These are phyloP conservation scores for Asbolus verrucosus DNA, from an alignment of 1,140 invertebrate species.

Conservation along the genomic window DNA sequence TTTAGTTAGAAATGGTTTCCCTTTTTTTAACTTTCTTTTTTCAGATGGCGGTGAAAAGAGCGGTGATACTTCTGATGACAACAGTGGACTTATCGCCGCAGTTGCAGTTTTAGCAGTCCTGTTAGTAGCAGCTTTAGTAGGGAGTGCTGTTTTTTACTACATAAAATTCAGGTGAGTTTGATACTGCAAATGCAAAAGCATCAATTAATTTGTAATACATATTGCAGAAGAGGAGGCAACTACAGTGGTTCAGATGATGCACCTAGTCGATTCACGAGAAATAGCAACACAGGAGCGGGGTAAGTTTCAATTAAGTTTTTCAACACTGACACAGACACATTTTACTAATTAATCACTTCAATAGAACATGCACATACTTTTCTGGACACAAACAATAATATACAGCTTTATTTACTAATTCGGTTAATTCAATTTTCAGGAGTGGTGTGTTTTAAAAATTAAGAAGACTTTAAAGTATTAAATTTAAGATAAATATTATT, in stretches of 20 bases:
- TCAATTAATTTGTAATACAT: not conserved
- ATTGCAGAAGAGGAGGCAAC: not conserved
- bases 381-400: slow-evolving; percentile 35
- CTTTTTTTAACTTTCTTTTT: not conserved
- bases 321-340: not conserved
- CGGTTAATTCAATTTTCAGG: slow-evolving; percentile 7
- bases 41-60: slow-evolving; percentile 13
- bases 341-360: not conserved
- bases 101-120: slow-evolving; percentile 57
- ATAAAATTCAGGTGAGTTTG: slow-evolving; percentile 52
- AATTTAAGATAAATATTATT: slow-evolving; percentile 15
- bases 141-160: slow-evolving; percentile 56
- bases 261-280: slow-evolving; percentile 6
- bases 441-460: slow-evolving; percentile 3
- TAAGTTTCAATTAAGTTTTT: not conserved
- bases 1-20: not conserved
- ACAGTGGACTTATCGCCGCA: slow-evolving; percentile 59
- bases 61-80: slow-evolving; percentile 16
- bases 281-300: not conserved
- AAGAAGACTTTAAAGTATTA: not conserved
- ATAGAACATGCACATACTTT: not conserved
- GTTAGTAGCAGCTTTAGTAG: slow-evolving; percentile 54
- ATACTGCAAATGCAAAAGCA: not conserved
- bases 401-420: slow-evolving; percentile 10
- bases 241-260: not conserved